Evolutionary conservation across 2,113 vertebrate genomes (phyloP).

Genomic region (Carassius auratus): DNA sequence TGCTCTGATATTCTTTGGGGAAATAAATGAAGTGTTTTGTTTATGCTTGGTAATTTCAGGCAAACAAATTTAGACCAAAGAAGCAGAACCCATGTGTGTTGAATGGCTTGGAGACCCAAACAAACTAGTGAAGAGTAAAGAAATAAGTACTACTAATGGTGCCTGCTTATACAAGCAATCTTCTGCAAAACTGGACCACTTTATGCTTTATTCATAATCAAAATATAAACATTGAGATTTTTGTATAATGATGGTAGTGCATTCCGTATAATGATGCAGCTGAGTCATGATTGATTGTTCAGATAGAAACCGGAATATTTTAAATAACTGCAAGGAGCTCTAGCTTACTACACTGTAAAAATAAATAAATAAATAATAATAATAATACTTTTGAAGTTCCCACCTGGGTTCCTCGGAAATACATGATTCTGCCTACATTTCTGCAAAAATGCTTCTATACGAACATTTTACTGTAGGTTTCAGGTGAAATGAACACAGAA

Average conservation of each 20-base stretch:
- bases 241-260: not conserved
- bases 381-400: no score
- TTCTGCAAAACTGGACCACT: not conserved
- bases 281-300: not conserved
- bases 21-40: conserved; percentile 35
- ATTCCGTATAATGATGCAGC: not conserved
- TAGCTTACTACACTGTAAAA: not conserved
- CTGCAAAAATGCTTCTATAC: no score
- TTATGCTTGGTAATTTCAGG: conserved; percentile 18
- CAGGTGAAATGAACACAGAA: no score
- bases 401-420: not conserved
- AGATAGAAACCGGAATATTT: conserved; percentile 13
- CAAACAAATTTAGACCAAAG: conserved; percentile 13
- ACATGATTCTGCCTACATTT: not conserved
- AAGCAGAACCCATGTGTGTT: not conserved
- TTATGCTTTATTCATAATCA: conserved; percentile 4
- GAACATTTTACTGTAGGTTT: not conserved
- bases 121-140: not conserved
- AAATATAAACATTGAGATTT: conserved; percentile 11
- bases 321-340: not conserved
- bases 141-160: conserved; percentile 1
- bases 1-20: conserved; percentile 5
- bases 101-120: not conserved
- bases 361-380: no score
- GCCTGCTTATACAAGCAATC: not conserved